Evolutionary conservation across 2,797 vertebrate species (phyloP), one percentile per base, ranked within the genome.

Genomic region (Takifugu rubripes): DNA sequence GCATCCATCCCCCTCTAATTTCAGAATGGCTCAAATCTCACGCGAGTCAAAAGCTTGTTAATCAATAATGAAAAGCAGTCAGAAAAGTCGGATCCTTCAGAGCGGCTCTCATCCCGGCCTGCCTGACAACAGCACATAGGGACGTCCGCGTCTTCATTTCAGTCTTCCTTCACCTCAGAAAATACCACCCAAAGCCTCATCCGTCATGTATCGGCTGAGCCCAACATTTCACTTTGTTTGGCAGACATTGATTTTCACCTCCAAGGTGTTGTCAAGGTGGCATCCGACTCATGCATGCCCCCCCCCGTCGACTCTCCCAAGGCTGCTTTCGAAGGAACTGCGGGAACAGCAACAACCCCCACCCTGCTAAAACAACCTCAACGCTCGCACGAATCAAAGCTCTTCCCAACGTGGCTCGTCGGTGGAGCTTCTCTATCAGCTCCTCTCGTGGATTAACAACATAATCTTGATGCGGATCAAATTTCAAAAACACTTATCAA

Each of bases 211-310:
- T 81, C 72, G 70, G 79, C 83, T 70, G 78, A 82, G 86, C 78
- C 83, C 78, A 87, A 86, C 79, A 85, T 90, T 87, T 88, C 78
- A 87, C 84, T 88, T 83, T 85, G 86, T 81, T 89, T 85, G 87
- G 84, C 84, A 84, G 81, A 85, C 83, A 90, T 89, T 82, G 85
- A 90, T 91, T 90, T 89, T 84, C 85, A 87, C 83, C 81, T 66
- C 77, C 78, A 85, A 86, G 84, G 85, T 89, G 85, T 89, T 87
- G 84, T 87, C 81, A 87, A 85, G 80, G 83, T 85, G 82, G 83
- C 84, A 79, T 86, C 83, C 79, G 67, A 43, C 82, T 78, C 77
- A 77, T 79, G 78, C 75, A 75, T 68, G 68, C 75, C 72, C 73
- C 78, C 17, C 70, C 66, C 61, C 75, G 61, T 68, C 49, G 61